Base-by-base conservation (phyloP, 2,797 vertebrate species). In the Poliocrania exsul region DNA sequence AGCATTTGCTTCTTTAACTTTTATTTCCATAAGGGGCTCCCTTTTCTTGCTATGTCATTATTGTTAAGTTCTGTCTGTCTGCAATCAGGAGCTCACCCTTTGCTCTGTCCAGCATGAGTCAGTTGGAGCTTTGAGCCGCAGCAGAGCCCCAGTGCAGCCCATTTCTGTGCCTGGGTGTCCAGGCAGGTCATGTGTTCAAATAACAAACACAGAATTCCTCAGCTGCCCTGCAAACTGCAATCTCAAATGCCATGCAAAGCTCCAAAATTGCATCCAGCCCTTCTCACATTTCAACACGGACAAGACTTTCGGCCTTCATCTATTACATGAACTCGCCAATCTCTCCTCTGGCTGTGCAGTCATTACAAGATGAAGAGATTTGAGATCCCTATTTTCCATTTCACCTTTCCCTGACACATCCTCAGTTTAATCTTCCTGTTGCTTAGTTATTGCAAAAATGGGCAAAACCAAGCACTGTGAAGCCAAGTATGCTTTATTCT, bases 371-470 rank as follows among this genome's bases (percentile, higher is more conserved):
- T 49, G 57, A 81, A 57, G 73, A 74, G 67, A 87, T 90, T 29
- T 20, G 40, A 82, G 64, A 87, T 87, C 44, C 40, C 40, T 67
- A 0, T 85, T 96, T 94, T 92, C 81, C n/a, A 38, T 91, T 89
- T 82, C 46, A 53, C 64, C 67, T 95, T 92, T 85, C 16, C 18
- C 38, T 79, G 65, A 69, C 61, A 70, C 49, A 57, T 86, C 23
- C 51, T 18, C 28, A 40, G 44, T 71, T 95, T 81, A 95, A 83
- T 94, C 75, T 92, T 95, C 53, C 60, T 15, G 10, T 70, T 77
- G 64, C 72, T 80, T 85, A 82, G 42, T 50, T 85, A 56, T 40
- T 73, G 65, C 75, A 91, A 77, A 92, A 85, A 58, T 49, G 42
- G 23, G 37, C 25, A 89, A 87, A 87, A 61, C 28, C 23, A 51